phyloP scores from a whole-genome alignment of 2,113 vertebrate species.

The Chauna torquata region DNA sequence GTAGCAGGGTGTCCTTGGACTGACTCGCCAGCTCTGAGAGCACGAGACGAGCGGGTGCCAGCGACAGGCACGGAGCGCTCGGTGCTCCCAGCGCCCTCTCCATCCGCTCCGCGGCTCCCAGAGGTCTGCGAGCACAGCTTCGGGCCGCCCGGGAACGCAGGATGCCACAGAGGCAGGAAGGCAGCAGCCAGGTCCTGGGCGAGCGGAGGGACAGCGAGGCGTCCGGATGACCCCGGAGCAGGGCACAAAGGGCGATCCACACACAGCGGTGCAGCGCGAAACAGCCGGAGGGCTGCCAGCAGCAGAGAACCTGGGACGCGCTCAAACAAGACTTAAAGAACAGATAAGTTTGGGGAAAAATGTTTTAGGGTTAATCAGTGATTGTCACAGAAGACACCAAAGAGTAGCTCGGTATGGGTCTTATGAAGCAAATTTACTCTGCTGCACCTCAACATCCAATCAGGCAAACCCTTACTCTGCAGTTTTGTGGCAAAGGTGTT shows the following conservation, averaged over 20 bases:
- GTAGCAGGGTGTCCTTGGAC: rapidly evolving
- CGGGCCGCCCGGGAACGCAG: too few relatives aligned
- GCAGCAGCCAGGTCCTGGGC: too few relatives aligned
- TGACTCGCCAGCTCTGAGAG: not conserved
- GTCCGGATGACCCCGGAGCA: not conserved
- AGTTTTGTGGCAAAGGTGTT: not conserved
- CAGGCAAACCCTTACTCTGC: not conserved
- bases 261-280: not conserved
- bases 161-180: too few relatives aligned
- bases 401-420: not conserved
- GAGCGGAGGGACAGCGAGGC: rapidly evolving
- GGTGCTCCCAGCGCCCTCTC: not conserved
- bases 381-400: not conserved
- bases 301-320: not conserved
- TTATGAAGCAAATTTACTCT: not conserved
- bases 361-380: not conserved
- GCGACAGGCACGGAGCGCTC: rapidly evolving
- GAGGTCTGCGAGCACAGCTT: rapidly evolving
- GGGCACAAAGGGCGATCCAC: too few relatives aligned
- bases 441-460: not conserved
- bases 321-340: rapidly evolving
- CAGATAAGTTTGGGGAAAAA: not conserved
- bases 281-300: not conserved
- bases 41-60: rapidly evolving
- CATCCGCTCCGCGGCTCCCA: not conserved